Evolutionary conservation across 2,888 invertebrate genomes (phyloP).

Genomic region (Euspilapteryx auroguttella): DNA sequence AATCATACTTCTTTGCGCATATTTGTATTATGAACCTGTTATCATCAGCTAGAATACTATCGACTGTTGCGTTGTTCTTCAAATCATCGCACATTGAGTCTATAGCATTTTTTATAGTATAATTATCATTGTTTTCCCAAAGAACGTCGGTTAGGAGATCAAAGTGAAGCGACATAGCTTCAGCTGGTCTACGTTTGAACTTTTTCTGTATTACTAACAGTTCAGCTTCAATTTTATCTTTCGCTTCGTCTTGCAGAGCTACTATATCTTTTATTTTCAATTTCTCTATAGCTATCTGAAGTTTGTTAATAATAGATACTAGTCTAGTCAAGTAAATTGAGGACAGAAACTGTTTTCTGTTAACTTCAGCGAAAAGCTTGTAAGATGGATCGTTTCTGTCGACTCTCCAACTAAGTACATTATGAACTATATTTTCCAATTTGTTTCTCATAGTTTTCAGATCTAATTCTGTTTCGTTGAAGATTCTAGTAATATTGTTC

Average conservation of each 20-base stretch:
- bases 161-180: constrained; percentile 30
- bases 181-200: constrained; percentile 29
- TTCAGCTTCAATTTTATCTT: constrained; percentile 17
- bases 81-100: constrained; percentile 21
- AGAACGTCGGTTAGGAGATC: constrained; percentile 33
- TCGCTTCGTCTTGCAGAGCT: constrained; percentile 15
- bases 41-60: constrained; percentile 23
- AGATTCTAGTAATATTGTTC: neutral
- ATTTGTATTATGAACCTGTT: constrained; percentile 23
- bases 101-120: constrained; percentile 21
- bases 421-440: constrained; percentile 21
- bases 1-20: constrained; percentile 27
- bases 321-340: constrained; percentile 31
- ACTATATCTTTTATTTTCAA: constrained; percentile 13
- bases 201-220: constrained; percentile 20
- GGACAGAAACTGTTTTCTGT: constrained; percentile 25
- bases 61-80: constrained; percentile 19
- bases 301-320: constrained; percentile 26
- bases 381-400: constrained; percentile 21
- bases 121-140: constrained; percentile 19
- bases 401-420: constrained; percentile 24
- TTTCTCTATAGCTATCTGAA: constrained; percentile 17
- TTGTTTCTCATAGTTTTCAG: constrained; percentile 10
- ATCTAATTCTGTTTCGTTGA: neutral
- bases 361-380: constrained; percentile 23